Conservation (phyloP, 2,113 vertebrate species). For the Bos taurus region DNA sequence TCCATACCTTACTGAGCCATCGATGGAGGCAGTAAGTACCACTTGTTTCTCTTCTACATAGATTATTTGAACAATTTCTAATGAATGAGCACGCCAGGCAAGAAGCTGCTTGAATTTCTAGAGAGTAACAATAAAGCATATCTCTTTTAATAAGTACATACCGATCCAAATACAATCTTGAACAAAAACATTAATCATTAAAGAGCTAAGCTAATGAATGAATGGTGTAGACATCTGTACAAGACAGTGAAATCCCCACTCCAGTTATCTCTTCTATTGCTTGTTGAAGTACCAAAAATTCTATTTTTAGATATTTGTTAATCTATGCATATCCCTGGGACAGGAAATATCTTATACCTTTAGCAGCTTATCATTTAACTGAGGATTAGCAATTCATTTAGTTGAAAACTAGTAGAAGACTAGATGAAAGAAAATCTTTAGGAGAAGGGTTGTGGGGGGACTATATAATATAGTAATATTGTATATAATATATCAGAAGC, state of each 20-base stretch:
- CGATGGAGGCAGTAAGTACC: conserved; percentile 76
- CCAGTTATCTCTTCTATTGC: not conserved
- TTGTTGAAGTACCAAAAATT: not conserved
- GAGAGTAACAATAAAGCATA: not conserved
- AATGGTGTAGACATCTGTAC: not conserved
- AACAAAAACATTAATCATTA: not conserved
- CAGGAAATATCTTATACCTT: not conserved
- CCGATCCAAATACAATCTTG: not conserved
- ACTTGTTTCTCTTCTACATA: conserved; percentile 77
- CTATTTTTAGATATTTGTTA: not conserved
- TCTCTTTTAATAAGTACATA: not conserved
- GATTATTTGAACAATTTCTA: conserved; percentile 73
- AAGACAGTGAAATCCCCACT: not conserved
- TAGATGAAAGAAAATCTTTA: not conserved
- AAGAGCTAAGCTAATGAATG: not conserved
- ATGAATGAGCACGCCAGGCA: conserved; percentile 76
- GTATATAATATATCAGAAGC: not conserved
- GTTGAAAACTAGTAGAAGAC: not conserved
- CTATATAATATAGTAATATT: not conserved
- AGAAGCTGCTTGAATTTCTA: conserved; percentile 79
- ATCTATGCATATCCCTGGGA: not conserved
- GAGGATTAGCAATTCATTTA: not conserved
- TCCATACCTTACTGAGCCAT: conserved; percentile 78
- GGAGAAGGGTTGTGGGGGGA: not conserved
- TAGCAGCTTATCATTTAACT: not conserved